phyloP scores from a whole-genome alignment of 2,113 vertebrate genomes.

The Ceyx cyanopectus region DNA sequence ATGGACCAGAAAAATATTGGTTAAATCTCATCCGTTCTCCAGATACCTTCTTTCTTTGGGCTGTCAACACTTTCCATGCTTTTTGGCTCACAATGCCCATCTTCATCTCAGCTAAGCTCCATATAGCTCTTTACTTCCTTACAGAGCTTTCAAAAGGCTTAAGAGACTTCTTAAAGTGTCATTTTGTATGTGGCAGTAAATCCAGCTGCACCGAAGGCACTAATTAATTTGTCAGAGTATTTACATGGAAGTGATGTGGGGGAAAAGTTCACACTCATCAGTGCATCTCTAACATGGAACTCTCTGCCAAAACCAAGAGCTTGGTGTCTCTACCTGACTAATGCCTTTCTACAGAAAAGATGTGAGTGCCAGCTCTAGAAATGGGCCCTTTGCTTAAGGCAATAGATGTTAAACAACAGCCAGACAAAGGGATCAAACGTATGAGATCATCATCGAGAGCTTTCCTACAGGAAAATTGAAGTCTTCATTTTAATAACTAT shows the following conservation, averaged over 20 bases:
- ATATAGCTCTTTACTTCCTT: constrained; percentile 23
- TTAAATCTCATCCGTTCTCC: constrained; percentile 14
- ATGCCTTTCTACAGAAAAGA: not conserved
- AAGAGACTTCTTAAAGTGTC: constrained; percentile 29
- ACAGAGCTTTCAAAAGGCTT: constrained; percentile 40
- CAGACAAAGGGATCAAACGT: not conserved
- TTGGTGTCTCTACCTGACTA: not conserved
- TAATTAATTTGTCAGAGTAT: not conserved
- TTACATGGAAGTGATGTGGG: not conserved
- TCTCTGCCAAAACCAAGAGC: not conserved
- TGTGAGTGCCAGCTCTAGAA: not conserved
- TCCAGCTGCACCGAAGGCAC: not conserved
- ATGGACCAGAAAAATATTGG: constrained; percentile 27
- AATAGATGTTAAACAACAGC: not conserved
- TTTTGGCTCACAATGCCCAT: constrained; percentile 40
- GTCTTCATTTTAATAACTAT: not conserved
- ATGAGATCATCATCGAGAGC: not conserved
- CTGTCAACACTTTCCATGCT: constrained; percentile 30
- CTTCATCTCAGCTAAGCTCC: constrained; percentile 49
- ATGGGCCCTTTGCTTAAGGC: not conserved
- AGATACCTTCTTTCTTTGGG: constrained; percentile 48
- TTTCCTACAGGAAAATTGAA: not conserved
- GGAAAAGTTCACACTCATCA: not conserved
- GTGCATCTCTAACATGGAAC: not conserved
- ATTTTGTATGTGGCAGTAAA: not conserved